These are phyloP conservation scores for Chlorops oryzae DNA, from an alignment of 1,140 invertebrate genomes.

Conservation along the genomic window DNA sequence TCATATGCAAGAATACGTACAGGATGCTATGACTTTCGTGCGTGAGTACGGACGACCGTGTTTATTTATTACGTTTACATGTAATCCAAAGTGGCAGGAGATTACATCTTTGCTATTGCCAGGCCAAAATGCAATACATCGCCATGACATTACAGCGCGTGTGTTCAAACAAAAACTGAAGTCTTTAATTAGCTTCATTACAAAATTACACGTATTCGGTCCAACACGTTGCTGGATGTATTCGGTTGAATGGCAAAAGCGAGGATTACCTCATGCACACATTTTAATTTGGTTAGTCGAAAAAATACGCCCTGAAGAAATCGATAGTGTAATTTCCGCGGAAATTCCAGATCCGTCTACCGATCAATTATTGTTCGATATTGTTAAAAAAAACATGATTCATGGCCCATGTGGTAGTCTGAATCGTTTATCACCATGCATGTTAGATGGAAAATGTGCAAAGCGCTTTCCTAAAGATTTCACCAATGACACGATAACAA, in stretches of 20 bases:
- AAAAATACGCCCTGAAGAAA: constrained; percentile 31
- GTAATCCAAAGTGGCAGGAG: constrained; percentile 48
- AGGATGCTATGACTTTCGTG: constrained; percentile 48
- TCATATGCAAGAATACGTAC: constrained; percentile 47
- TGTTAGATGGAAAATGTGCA: constrained; percentile 34
- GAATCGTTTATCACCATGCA: constrained; percentile 29
- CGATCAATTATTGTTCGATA: constrained; percentile 38
- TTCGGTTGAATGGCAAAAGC: constrained; percentile 51
- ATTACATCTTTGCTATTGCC: constrained; percentile 35
- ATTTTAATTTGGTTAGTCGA: constrained; percentile 15
- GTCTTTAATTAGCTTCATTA: constrained; percentile 41
- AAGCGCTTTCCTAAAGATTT: constrained; percentile 26
- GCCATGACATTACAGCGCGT: constrained; percentile 40
- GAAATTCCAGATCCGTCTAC: constrained; percentile 51
- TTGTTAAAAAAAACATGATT: constrained; percentile 47
- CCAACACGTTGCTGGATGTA: constrained; percentile 40
- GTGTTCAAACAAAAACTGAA: constrained; percentile 52
- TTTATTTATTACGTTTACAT: constrained; percentile 33
- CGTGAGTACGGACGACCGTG: constrained; percentile 42
- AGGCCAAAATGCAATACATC: constrained; percentile 34
- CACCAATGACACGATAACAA: constrained; percentile 25
- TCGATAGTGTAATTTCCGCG: constrained; percentile 51
- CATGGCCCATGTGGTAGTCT: constrained; percentile 51
- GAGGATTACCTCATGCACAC: constrained; percentile 18
- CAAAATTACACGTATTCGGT: constrained; percentile 29